Evolutionary conservation across 53 echinoderm and acorn worm species (phyloP).

Genomic region (Apostichopus leukothele): DNA sequence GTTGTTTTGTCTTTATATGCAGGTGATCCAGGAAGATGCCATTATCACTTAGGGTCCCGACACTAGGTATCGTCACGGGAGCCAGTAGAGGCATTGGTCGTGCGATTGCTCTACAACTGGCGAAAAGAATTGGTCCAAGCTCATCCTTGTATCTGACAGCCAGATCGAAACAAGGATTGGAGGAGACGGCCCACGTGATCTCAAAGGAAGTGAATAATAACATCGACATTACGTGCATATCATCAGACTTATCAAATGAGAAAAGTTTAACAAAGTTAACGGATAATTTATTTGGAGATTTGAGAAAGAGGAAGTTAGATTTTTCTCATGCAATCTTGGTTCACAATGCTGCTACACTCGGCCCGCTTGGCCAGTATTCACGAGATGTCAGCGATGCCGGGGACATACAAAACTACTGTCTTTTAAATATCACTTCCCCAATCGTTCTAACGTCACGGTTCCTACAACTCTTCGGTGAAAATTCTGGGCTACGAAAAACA

Average conservation of each 20-base stretch:
- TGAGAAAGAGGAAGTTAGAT: background rate
- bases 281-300: background rate
- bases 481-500: slow-evolving; percentile 57
- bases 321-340: background rate
- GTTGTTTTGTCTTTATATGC: too few species aligned
- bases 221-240: background rate
- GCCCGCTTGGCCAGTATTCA: slow-evolving; percentile 6
- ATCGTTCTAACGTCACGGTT: slow-evolving; percentile 61
- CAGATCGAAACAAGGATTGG: slow-evolving; percentile 44
- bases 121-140: slow-evolving; percentile 45
- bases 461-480: slow-evolving; percentile 59
- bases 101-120: slow-evolving; percentile 62
- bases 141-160: slow-evolving; percentile 62
- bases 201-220: slow-evolving; percentile 3
- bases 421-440: slow-evolving; percentile 66
- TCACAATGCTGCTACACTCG: slow-evolving; percentile 15
- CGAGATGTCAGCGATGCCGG: slow-evolving; percentile 24
- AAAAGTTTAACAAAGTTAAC: background rate
- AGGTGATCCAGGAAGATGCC: too few species aligned
- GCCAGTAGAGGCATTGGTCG: slow-evolving; percentile 75
- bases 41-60: slow-evolving; percentile 51
- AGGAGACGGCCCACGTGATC: slow-evolving; percentile 58
- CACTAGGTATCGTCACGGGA: slow-evolving; percentile 68
- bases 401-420: slow-evolving; percentile 52
- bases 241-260: slow-evolving; percentile 23